These are phyloP conservation scores for Fundulus diaphanus DNA, from an alignment of 2,797 vertebrate species.

Conservation along the genomic window DNA sequence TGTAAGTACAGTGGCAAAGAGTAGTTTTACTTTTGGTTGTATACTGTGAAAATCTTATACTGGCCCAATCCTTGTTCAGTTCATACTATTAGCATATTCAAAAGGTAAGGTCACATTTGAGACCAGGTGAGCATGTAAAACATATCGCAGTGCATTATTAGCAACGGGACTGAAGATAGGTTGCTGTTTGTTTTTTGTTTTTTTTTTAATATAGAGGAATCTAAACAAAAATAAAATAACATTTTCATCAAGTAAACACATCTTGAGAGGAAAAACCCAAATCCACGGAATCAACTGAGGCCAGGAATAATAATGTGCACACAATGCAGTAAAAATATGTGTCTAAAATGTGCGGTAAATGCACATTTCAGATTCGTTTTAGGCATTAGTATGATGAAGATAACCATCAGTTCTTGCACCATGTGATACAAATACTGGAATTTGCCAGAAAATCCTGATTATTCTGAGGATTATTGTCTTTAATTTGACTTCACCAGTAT, in stretches of 20 bases:
- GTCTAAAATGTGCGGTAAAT: neutral
- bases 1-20: neutral
- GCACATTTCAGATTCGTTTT: neutral
- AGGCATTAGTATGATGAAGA: neutral
- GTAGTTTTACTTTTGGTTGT: neutral
- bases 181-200: neutral
- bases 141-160: neutral
- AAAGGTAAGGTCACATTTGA: neutral
- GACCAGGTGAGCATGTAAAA: neutral
- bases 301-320: neutral
- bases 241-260: neutral
- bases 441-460: neutral
- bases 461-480: too few relatives aligned
- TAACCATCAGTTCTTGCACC: neutral
- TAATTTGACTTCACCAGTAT: too few relatives aligned
- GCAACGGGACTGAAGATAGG: neutral
- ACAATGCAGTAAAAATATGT: neutral
- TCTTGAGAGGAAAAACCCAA: neutral
- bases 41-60: neutral
- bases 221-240: neutral
- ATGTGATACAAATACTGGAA: slow-evolving; percentile 1
- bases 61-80: neutral
- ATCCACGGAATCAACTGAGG: neutral
- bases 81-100: neutral
- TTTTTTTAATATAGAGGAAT: neutral